Evolutionary conservation across 2,797 vertebrate genomes (phyloP).

Genomic region (Propithecus deckenii): DNA sequence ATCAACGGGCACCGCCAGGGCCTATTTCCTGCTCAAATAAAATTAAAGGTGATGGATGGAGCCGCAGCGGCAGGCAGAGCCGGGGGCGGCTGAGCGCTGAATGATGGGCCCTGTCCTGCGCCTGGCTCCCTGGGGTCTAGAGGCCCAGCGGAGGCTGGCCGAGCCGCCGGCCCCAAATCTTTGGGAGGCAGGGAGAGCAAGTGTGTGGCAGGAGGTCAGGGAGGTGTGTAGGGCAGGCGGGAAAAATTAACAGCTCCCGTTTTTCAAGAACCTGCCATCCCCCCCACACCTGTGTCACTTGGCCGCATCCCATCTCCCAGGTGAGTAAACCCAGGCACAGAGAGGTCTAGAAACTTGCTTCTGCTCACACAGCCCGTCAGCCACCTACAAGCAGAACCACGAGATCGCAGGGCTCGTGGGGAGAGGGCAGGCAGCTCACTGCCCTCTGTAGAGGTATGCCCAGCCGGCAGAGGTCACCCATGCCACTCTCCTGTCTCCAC

Average conservation of each 20-base stretch:
- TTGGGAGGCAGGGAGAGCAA: neutral
- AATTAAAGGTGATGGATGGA: conserved; percentile 75
- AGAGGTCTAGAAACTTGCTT: neutral
- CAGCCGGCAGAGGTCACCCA: neutral
- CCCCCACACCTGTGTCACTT: neutral
- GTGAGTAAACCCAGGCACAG: neutral
- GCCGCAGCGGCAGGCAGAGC: conserved; percentile 51
- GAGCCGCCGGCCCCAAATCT: neutral
- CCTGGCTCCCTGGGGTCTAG: conserved; percentile 71
- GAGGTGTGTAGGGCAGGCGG: neutral
- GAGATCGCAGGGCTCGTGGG: neutral
- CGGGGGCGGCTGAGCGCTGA: conserved; percentile 69
- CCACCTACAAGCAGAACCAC: neutral
- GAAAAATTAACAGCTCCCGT: neutral
- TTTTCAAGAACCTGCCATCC: neutral
- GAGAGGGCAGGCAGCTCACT: neutral
- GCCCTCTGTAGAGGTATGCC: neutral
- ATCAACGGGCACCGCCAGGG: conserved; percentile 75
- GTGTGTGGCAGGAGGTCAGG: neutral
- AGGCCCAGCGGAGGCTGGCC: neutral
- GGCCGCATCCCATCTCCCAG: neutral
- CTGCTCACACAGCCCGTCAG: neutral
- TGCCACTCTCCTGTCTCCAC: neutral
- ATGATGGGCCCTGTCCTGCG: conserved; percentile 56
- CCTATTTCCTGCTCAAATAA: conserved; percentile 77